These are phyloP conservation scores for Tribolium madens DNA, from an alignment of 1,140 invertebrate genomes.

Conservation along the genomic window DNA sequence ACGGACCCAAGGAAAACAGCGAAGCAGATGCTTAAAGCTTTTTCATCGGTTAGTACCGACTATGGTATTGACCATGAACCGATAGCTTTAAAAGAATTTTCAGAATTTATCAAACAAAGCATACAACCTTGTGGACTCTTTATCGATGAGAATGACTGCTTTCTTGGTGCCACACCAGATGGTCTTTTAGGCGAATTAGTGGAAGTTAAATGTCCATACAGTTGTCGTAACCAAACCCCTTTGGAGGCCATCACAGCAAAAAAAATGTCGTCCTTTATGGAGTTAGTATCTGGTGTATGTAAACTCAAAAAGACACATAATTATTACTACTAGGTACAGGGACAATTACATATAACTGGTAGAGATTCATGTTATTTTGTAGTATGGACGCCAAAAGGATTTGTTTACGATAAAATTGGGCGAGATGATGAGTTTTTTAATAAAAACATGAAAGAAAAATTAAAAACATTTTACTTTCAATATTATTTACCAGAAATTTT, in stretches of 20 bases:
- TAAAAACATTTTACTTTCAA: background rate
- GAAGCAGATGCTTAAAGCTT: background rate
- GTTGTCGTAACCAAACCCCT: background rate
- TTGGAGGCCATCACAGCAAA: background rate
- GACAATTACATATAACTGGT: constrained; percentile 21
- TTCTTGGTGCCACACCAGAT: constrained; percentile 44
- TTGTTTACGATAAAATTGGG: background rate
- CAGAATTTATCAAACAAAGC: background rate
- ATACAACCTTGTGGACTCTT: constrained; percentile 31
- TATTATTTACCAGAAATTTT: constrained; percentile 41
- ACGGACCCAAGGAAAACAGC: background rate
- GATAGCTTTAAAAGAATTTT: background rate
- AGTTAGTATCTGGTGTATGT: background rate
- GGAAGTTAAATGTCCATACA: constrained; percentile 47
- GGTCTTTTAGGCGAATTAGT: constrained; percentile 40
- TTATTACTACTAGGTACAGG: constrained; percentile 23
- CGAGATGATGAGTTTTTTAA: constrained; percentile 18
- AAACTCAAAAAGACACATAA: background rate
- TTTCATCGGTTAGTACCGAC: background rate
- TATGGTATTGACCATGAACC: background rate
- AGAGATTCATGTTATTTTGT: constrained; percentile 33
- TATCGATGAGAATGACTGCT: constrained; percentile 14
- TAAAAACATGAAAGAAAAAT: background rate
- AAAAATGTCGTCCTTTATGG: background rate
- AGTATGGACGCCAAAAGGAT: constrained; percentile 29